Conservation (phyloP, 2,888 invertebrate genomes). For the Cephus spinipes region DNA sequence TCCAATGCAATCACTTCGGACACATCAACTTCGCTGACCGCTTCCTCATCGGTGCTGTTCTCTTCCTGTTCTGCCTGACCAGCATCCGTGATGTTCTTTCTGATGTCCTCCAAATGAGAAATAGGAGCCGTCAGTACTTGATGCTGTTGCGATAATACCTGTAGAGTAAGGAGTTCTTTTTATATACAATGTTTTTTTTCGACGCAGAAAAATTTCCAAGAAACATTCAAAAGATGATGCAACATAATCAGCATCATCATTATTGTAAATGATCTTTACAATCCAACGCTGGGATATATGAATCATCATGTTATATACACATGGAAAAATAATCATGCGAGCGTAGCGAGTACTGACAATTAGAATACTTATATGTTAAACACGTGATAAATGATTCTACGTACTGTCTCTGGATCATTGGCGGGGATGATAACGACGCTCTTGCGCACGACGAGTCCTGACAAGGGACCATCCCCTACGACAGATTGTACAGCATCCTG, state of each 20-base stretch:
- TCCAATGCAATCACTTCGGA: conserved; percentile 12
- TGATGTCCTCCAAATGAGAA: conserved; percentile 39
- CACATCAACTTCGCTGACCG: conserved; percentile 9
- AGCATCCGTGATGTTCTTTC: conserved; percentile 39
- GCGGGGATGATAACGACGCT: conserved; percentile 39
- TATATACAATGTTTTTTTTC: too few species aligned
- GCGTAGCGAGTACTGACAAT: neutral
- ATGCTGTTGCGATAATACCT: conserved; percentile 45
- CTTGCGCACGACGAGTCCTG: conserved; percentile 45
- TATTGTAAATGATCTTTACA: too few species aligned
- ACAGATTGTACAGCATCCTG: conserved; percentile 42
- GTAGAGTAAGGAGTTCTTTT: neutral
- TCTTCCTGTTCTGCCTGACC: conserved; percentile 16
- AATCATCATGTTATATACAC: neutral
- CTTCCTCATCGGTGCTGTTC: conserved; percentile 3
- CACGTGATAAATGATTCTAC: conserved; percentile 5
- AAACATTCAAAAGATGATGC: too few species aligned
- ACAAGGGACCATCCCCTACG: conserved; percentile 40
- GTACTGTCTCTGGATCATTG: conserved; percentile 34
- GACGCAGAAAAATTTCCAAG: too few species aligned
- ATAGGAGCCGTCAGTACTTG: conserved; percentile 43
- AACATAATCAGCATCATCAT: too few species aligned
- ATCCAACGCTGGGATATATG: too few species aligned
- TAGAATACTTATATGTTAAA: too few species aligned
- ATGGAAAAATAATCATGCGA: neutral